Evolutionary conservation across 2,113 vertebrate genomes (phyloP).

Genomic region (Melierax canorus): DNA sequence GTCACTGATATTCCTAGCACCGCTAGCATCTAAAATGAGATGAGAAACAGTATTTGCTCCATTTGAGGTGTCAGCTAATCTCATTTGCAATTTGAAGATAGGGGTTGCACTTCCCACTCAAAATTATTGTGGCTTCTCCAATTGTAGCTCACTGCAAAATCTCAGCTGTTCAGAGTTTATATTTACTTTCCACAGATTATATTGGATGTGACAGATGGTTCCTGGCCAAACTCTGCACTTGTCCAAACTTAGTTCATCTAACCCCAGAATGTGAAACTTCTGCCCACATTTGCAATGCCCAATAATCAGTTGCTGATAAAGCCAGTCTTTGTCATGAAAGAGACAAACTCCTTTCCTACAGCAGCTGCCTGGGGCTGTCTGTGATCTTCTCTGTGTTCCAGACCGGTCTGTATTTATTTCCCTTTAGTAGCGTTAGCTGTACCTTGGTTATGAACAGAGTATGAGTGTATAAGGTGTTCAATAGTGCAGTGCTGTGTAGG

Average conservation of each 20-base stretch:
- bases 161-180: neutral
- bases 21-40: neutral
- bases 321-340: neutral
- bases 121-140: neutral
- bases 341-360: neutral
- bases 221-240: neutral
- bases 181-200: neutral
- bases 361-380: neutral
- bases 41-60: neutral
- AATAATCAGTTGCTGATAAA: neutral
- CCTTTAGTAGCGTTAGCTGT: neutral
- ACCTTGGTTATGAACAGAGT: neutral
- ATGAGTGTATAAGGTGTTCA: neutral
- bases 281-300: neutral
- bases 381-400: neutral
- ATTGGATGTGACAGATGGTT: neutral
- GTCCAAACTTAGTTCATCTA: neutral
- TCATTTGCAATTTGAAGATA: neutral
- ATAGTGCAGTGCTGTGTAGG: neutral
- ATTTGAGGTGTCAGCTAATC: neutral
- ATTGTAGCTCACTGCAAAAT: fast-evolving
- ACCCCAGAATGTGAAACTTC: neutral
- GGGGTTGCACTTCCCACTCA: neutral
- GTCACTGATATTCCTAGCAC: neutral
- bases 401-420: neutral